These are phyloP conservation scores for Montipora cactus DNA, from an alignment of 64 coral and sea anemone species.

Conservation along the genomic window DNA sequence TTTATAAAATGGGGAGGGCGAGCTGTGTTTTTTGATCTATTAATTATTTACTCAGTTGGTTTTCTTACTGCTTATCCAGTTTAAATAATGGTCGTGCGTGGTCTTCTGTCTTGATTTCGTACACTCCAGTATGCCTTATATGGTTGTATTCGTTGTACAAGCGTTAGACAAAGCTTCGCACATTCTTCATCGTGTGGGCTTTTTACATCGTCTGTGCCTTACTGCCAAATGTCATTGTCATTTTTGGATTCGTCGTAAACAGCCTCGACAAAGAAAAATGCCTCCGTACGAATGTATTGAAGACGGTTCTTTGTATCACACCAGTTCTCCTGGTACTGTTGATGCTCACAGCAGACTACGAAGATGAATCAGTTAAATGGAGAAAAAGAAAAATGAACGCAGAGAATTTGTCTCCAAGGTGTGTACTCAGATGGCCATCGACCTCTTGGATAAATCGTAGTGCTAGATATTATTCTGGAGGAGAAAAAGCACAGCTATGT, in stretches of 20 bases:
- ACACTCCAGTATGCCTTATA: not conserved
- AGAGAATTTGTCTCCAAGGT: no score
- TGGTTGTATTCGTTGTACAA: not conserved
- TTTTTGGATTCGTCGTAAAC: not conserved
- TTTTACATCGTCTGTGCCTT: not conserved
- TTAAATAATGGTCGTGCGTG: not conserved
- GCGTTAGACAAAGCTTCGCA: not conserved
- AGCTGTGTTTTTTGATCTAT: not conserved
- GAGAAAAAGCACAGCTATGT: no score
- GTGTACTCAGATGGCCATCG: no score
- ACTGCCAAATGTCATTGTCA: not conserved
- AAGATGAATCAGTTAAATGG: no score
- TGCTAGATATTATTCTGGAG: no score
- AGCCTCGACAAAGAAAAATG: not conserved
- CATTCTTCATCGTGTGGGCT: not conserved
- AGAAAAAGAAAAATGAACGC: no score
- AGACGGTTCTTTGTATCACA: constrained; percentile 5
- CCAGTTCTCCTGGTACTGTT: constrained; percentile 15
- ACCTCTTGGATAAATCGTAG: no score
- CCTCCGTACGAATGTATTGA: constrained; percentile 2
- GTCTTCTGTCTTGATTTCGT: not conserved
- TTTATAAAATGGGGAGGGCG: not conserved
- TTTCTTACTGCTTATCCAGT: not conserved
- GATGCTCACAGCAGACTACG: not conserved
- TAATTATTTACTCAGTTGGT: not conserved